Evolutionary conservation across 2,888 invertebrate species (phyloP).

Genomic region (Bruchidius siliquastri): DNA sequence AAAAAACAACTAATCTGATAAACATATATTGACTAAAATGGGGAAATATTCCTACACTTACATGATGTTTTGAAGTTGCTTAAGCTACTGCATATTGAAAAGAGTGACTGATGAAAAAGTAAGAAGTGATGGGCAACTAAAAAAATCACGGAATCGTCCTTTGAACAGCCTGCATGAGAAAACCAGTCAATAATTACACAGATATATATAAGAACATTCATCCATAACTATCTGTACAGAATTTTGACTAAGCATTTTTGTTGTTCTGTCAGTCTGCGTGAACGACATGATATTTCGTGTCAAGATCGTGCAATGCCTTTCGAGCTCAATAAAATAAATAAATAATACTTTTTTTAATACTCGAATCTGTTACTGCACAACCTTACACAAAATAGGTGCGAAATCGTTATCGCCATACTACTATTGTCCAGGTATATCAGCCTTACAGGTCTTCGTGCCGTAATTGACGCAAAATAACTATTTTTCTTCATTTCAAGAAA

Average conservation of each 20-base stretch:
- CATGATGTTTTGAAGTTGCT: not conserved
- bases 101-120: slow-evolving; percentile 2
- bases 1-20: not conserved
- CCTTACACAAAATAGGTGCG: not conserved
- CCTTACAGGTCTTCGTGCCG: not conserved
- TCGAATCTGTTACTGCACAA: not conserved
- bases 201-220: slow-evolving; percentile 22
- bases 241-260: slow-evolving; percentile 22
- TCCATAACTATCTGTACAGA: slow-evolving; percentile 27
- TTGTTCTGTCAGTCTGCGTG: slow-evolving; percentile 24
- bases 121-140: not conserved
- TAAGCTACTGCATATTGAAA: not conserved
- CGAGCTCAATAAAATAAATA: slow-evolving; percentile 9
- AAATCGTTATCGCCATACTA: not conserved
- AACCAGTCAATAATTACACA: not conserved
- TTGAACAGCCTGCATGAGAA: not conserved
- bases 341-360: slow-evolving; percentile 12
- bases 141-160: not conserved
- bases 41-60: not conserved
- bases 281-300: slow-evolving; percentile 10
- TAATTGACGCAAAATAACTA: not conserved
- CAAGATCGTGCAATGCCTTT: not conserved
- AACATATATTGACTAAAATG: not conserved
- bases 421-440: slow-evolving; percentile 1
- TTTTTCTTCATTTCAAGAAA: slow-evolving; percentile 1